Evolutionary conservation across 2,113 vertebrate genomes (phyloP).

Genomic region (Turnix velox): DNA sequence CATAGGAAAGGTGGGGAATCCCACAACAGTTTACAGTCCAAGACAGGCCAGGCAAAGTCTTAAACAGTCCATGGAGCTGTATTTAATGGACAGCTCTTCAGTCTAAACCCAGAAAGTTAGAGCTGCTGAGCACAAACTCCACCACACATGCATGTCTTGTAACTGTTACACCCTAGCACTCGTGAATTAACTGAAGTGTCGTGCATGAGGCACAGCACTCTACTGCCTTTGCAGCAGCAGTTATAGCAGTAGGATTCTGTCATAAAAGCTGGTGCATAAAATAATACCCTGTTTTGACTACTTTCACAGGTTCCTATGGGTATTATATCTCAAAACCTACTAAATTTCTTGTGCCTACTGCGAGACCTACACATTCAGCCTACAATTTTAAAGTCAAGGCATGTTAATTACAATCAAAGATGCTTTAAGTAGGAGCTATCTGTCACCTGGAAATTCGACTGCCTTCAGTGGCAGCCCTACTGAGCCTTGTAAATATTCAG

Average conservation of each 20-base stretch:
- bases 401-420: background rate
- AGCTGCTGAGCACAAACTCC: background rate
- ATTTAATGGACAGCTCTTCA: background rate
- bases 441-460: background rate
- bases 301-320: background rate
- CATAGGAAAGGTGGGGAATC: background rate
- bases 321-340: background rate
- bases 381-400: background rate
- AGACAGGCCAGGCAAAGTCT: background rate
- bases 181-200: background rate
- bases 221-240: background rate
- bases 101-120: background rate
- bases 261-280: background rate
- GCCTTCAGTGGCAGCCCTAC: background rate
- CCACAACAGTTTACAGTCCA: background rate
- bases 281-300: background rate
- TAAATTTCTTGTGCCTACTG: background rate
- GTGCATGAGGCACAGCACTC: accelerated
- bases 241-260: background rate
- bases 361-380: background rate
- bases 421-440: background rate
- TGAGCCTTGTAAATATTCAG: background rate
- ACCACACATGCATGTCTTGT: accelerated
- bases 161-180: background rate
- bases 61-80: background rate